Conservation (phyloP, 1,140 invertebrate genomes). For the Stegodyphus mimosarum region DNA sequence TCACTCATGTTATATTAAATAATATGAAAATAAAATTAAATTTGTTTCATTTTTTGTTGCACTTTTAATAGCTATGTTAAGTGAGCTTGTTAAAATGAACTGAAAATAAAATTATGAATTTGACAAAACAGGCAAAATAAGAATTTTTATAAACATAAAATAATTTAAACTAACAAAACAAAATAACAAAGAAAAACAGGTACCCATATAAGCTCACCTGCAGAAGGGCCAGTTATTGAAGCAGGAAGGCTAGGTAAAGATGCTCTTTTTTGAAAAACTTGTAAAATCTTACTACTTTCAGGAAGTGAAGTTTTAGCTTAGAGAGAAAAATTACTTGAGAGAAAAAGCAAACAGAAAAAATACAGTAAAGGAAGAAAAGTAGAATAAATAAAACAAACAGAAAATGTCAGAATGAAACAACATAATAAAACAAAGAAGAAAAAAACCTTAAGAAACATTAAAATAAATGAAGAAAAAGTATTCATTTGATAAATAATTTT, state of each 20-base stretch:
- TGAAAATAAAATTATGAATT: too few species aligned
- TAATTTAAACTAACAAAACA: background rate
- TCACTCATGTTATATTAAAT: too few species aligned
- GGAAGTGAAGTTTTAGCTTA: slow-evolving; percentile 60
- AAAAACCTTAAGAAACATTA: slow-evolving; percentile 2
- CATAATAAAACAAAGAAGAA: slow-evolving; percentile 2
- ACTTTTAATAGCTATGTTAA: too few species aligned
- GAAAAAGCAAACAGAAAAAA: slow-evolving; percentile 11
- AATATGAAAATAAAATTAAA: too few species aligned
- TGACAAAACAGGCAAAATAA: too few species aligned
- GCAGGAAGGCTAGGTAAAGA: slow-evolving; percentile 52
- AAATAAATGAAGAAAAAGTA: slow-evolving; percentile 1
- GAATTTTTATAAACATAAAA: too few species aligned
- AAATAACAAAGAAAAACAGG: background rate
- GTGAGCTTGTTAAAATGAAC: too few species aligned
- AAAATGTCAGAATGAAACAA: slow-evolving; percentile 45
- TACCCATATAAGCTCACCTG: slow-evolving; percentile 27
- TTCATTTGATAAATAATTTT: too few species aligned
- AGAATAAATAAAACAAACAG: slow-evolving; percentile 28
- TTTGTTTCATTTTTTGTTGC: too few species aligned
- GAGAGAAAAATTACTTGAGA: slow-evolving; percentile 49
- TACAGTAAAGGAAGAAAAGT: slow-evolving; percentile 51
- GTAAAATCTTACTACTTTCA: slow-evolving; percentile 66
- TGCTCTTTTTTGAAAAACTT: slow-evolving; percentile 55
- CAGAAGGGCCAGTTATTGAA: background rate